Evolutionary conservation across 2,797 vertebrate species (phyloP), one percentile per base, ranked within the genome.

Genomic region (Sternarchorhynchus goeldii): DNA sequence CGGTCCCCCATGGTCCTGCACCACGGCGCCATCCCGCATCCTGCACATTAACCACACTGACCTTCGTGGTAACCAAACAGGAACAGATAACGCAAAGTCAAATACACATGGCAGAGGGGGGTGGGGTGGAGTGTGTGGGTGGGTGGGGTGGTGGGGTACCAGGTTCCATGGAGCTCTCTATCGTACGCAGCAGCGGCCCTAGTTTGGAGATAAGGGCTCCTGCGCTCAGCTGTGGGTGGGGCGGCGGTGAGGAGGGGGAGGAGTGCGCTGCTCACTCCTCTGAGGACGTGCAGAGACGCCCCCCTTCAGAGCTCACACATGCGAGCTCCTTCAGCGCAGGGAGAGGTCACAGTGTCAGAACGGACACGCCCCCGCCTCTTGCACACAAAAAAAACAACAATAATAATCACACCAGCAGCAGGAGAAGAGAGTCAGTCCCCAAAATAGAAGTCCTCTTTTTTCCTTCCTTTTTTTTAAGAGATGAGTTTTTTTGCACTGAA

Each of bases 391-490:
- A 59, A 65, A 31, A 67, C 78, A 85, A 59, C 76, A 80, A 25
- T 25, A 25, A 25, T 25, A 25, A 25, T 25, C 25, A 25, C 25
- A 25, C 25, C 82, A 78, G 58, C 56, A 68, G 31, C 56, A 76
- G 76, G 50, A 65, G n/a, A 0, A 60, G n/a, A 14, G 79, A 74
- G 73, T 79, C 85, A 83, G 83, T 87, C 85, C 84, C 78, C 60
- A 81, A 73, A 75, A 80, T 85, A 16, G 78, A 0, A 58, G n/a
- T 32, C 32, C 6, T 74, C 34, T 36, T 36, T 36, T 36, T 36
- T 7, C 73, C 88, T 88, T 90, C 88, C 87, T 85, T 73, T 88
- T 88, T 90, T 89, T 87, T 85, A 89, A 83, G 86, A 77, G n/a
- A 74, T 85, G 77, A 85, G 86, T 72, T 71, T 73, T 62, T 91